Evolutionary conservation across 2,113 vertebrate genomes (phyloP).

Genomic region (Circaetus gallicus): DNA sequence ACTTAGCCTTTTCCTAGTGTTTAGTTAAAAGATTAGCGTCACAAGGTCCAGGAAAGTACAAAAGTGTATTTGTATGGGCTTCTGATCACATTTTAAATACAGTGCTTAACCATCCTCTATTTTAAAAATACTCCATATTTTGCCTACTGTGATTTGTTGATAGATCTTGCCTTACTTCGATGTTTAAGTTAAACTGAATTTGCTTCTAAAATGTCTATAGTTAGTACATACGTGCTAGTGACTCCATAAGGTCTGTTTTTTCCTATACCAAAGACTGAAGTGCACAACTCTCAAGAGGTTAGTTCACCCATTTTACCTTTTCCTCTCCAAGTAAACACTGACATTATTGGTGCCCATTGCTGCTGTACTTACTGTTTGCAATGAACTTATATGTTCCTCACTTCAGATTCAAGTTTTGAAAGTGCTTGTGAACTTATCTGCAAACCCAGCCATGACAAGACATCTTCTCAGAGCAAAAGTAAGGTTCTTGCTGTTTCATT

Average conservation of each 20-base stretch:
- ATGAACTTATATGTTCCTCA: not conserved
- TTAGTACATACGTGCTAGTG: not conserved
- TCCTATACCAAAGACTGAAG: not conserved
- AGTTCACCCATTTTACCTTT: not conserved
- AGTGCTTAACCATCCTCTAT: not conserved
- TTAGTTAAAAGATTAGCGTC: not conserved
- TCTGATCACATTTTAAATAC: not conserved
- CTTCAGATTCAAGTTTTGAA: slow-evolving; percentile 89
- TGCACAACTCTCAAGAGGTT: not conserved
- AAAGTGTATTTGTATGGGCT: not conserved
- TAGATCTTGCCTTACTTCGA: not conserved
- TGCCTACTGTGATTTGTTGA: not conserved
- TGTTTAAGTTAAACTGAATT: not conserved
- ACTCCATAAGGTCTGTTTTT: not conserved
- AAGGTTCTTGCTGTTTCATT: slow-evolving; percentile 14
- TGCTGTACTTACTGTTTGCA: not conserved
- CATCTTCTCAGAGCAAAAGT: slow-evolving; percentile 87
- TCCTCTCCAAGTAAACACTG: not conserved
- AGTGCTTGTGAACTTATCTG: slow-evolving; percentile 91
- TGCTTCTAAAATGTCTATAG: not conserved
- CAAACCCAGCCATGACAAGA: slow-evolving; percentile 85
- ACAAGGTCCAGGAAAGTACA: not conserved
- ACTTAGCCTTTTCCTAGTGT: not conserved
- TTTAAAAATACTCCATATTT: not conserved
- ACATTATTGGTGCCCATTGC: not conserved